Evolutionary conservation across 2,888 invertebrate species (phyloP).

Genomic region (Andrena camellia): DNA sequence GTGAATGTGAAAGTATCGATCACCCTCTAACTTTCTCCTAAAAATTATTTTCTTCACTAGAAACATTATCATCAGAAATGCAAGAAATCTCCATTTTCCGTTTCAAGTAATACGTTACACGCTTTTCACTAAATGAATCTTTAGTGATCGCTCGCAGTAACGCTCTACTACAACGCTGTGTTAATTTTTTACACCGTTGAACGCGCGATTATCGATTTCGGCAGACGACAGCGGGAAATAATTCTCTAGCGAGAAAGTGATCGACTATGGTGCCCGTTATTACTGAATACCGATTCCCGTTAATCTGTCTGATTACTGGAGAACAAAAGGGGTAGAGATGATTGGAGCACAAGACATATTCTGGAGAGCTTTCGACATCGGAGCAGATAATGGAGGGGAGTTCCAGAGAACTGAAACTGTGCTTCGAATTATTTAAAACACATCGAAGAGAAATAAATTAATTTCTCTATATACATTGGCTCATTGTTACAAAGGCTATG

Average conservation of each 20-base stretch:
- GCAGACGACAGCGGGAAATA: constrained; percentile 1
- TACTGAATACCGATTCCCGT: constrained; percentile 38
- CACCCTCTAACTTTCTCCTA: not conserved
- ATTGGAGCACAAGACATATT: constrained; percentile 29
- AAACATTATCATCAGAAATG: not conserved
- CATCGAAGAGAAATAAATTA: not conserved
- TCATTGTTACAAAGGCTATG: not conserved
- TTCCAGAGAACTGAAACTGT: not conserved
- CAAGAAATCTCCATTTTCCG: not conserved
- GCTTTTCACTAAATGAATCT: not conserved
- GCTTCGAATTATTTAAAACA: not conserved
- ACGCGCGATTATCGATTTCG: constrained; percentile 28
- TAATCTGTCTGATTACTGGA: constrained; percentile 49
- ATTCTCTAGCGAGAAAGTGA: constrained; percentile 16
- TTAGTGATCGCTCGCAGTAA: not conserved
- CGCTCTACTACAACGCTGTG: constrained; percentile 13
- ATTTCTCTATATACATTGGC: not conserved
- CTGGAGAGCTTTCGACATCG: constrained; percentile 1
- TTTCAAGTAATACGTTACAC: not conserved
- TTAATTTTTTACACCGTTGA: constrained; percentile 14
- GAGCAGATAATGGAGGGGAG: constrained; percentile 29
- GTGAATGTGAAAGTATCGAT: not conserved
- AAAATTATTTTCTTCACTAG: not conserved
- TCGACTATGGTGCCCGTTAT: constrained; percentile 24
- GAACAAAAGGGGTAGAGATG: constrained; percentile 36